Evolutionary conservation across 2,113 vertebrate species (phyloP).

Genomic region (Cheirogaleus medius): DNA sequence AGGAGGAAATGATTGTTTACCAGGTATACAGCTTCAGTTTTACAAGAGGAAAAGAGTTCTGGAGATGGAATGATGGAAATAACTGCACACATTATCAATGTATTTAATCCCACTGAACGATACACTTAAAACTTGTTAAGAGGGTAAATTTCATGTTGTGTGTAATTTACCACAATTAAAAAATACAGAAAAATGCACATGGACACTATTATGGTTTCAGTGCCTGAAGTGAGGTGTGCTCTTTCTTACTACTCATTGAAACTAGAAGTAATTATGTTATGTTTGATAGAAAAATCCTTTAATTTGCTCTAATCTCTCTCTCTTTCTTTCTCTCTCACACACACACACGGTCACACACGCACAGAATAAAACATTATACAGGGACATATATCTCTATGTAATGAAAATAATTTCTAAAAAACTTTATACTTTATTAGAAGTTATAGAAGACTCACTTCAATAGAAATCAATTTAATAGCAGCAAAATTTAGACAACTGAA

Average conservation of each 20-base stretch:
- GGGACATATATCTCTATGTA: slow-evolving; percentile 54
- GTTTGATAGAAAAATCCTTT: slow-evolving; percentile 9
- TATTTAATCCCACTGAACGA: background rate
- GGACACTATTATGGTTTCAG: background rate
- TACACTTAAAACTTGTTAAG: background rate
- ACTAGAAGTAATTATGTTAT: slow-evolving; percentile 46
- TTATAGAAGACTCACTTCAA: background rate
- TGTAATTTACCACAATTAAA: background rate
- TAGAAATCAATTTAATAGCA: slow-evolving; percentile 63
- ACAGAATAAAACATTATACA: background rate
- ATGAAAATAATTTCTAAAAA: slow-evolving; percentile 73
- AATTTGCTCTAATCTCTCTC: background rate
- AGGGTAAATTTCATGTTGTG: background rate
- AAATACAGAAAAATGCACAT: background rate
- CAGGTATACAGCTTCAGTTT: background rate
- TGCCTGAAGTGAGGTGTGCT: background rate
- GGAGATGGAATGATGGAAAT: background rate
- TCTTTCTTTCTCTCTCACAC: background rate
- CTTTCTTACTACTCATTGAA: background rate
- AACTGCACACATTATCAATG: background rate
- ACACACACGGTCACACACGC: background rate
- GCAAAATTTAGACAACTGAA: slow-evolving; percentile 61
- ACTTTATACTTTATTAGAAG: slow-evolving; percentile 52
- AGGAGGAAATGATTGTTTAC: background rate
- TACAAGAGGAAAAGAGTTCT: background rate